Conservation (phyloP, 1,140 invertebrate species). For the Tetragonula clypearis region DNA sequence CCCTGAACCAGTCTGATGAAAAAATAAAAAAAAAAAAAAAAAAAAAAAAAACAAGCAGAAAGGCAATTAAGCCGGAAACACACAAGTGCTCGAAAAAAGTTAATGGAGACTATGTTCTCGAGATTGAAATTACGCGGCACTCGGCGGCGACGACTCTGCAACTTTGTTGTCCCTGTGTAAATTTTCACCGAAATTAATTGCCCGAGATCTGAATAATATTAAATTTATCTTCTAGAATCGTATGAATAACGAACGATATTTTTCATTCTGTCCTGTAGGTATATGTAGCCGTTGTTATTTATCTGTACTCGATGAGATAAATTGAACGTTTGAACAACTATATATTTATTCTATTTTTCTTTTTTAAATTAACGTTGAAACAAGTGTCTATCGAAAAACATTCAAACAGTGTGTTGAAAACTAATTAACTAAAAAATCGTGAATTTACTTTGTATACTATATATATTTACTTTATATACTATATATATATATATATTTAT, state of each 20-base stretch:
- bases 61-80: constrained; percentile 21
- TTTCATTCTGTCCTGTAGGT: not conserved
- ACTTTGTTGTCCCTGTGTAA: not conserved
- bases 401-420: not conserved
- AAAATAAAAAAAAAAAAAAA: not conserved
- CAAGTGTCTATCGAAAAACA: too few species aligned
- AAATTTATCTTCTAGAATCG: not conserved
- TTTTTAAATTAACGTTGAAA: not conserved
- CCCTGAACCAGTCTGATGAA: not conserved
- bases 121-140: not conserved
- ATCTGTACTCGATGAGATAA: not conserved
- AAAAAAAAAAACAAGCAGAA: not conserved
- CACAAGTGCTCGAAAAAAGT: constrained; percentile 3
- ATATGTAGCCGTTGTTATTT: not conserved
- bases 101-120: constrained; percentile 11
- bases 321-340: not conserved
- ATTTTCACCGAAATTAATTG: constrained; percentile 5
- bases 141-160: not conserved
- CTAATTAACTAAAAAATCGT: too few species aligned
- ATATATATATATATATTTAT: too few species aligned
- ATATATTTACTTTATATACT: too few species aligned
- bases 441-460: too few species aligned
- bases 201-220: not conserved
- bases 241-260: not conserved
- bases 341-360: too few species aligned